phyloP scores from a whole-genome alignment of 2,797 vertebrate species.

The Rhincodon typus region DNA sequence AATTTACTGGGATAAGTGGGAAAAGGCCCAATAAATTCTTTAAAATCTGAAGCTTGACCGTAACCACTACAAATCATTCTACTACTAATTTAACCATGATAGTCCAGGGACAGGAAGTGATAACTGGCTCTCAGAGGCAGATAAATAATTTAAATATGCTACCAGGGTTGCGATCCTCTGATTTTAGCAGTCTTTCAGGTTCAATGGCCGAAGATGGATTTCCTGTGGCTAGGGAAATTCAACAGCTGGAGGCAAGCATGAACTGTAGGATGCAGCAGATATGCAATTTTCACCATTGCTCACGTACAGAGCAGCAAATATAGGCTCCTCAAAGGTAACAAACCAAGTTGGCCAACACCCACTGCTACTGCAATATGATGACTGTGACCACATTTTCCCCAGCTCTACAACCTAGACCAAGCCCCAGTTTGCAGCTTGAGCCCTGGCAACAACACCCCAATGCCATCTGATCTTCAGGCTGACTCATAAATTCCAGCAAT shows the following conservation, averaged over 20 bases:
- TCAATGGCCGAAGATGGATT: not conserved
- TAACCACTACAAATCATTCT: not conserved
- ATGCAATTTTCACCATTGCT: not conserved
- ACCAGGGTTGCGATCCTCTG: not conserved
- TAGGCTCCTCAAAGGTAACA: not conserved
- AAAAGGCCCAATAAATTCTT: not conserved
- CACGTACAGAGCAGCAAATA: not conserved
- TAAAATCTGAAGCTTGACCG: not conserved
- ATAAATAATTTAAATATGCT: not conserved
- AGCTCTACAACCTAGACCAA: too few species aligned
- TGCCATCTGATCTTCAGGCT: too few species aligned
- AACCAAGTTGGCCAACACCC: not conserved
- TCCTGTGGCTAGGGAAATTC: not conserved
- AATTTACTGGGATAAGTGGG: not conserved
- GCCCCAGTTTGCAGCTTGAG: too few species aligned
- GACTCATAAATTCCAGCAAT: too few species aligned
- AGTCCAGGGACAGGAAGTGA: not conserved
- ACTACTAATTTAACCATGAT: not conserved
- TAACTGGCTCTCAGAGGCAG: not conserved
- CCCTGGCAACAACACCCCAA: too few species aligned
- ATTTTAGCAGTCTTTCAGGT: not conserved
- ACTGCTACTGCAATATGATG: too few species aligned
- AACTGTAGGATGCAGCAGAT: not conserved
- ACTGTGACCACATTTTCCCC: too few species aligned
- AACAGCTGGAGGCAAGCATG: not conserved